Evolutionary conservation across 2,113 vertebrate species (phyloP).

Genomic region (Symphodus melops): DNA sequence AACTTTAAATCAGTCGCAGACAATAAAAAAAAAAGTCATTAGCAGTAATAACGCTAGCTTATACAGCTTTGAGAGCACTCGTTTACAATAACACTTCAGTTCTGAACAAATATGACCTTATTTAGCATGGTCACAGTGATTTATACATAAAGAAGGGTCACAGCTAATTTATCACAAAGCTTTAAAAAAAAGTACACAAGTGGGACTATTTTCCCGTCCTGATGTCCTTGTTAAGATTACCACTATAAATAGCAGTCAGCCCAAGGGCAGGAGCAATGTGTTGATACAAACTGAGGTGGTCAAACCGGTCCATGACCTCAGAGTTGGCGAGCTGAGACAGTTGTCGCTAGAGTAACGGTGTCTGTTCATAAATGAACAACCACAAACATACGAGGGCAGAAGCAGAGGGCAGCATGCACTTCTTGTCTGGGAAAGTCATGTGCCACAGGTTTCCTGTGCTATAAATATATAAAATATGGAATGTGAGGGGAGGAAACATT

Average conservation of each 20-base stretch:
- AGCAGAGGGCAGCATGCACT: constrained; percentile 56
- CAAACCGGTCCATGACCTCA: constrained; percentile 73
- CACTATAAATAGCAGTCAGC: constrained; percentile 71
- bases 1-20: constrained; percentile 59
- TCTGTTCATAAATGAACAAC: constrained; percentile 13
- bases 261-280: constrained; percentile 65
- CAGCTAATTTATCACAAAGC: constrained; percentile 18
- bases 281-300: constrained; percentile 67
- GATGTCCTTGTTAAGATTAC: constrained; percentile 65
- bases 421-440: constrained; percentile 68
- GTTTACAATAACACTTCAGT: constrained; percentile 43
- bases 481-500: constrained; percentile 45
- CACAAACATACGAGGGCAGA: constrained; percentile 33
- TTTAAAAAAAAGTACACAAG: constrained; percentile 18
- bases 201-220: constrained; percentile 38
- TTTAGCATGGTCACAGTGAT: constrained; percentile 16
- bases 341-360: constrained; percentile 49
- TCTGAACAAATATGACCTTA: constrained; percentile 22
- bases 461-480: constrained; percentile 74
- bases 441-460: constrained; percentile 75
- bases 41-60: constrained; percentile 6
- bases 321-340: constrained; percentile 51
- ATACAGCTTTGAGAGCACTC: constrained; percentile 10
- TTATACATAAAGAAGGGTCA: background rate
- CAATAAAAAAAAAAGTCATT: constrained; percentile 66